These are phyloP conservation scores for Cataglyphis albicans DNA, from an alignment of 2,888 invertebrate species.

Conservation along the genomic window DNA sequence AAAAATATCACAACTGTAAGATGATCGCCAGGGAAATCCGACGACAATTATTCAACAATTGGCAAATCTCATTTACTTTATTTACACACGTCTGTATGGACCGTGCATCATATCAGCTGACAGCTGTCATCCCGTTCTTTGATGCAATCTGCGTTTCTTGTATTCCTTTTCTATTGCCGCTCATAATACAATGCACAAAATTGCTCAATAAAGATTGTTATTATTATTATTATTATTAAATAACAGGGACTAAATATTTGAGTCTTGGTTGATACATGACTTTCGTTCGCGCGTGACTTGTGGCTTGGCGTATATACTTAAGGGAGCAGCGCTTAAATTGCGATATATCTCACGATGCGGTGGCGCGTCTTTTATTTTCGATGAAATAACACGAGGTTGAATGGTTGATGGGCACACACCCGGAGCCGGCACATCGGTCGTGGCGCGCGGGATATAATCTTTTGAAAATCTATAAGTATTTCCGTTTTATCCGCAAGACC, in stretches of 20 bases:
- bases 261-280: slow-evolving; percentile 9
- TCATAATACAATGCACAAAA: too few species aligned
- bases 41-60: neutral
- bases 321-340: neutral
- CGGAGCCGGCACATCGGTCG: neutral
- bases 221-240: too few species aligned
- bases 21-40: neutral
- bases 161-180: too few species aligned
- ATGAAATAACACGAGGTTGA: slow-evolving; percentile 24
- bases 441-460: slow-evolving; percentile 21
- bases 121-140: too few species aligned
- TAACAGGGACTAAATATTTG: neutral
- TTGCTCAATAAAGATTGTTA: too few species aligned
- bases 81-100: too few species aligned
- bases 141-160: too few species aligned
- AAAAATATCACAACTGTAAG: slow-evolving; percentile 8
- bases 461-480: slow-evolving; percentile 41
- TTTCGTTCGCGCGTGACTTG: slow-evolving; percentile 37
- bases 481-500: slow-evolving; percentile 26
- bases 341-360: slow-evolving; percentile 14
- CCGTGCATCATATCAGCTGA: too few species aligned
- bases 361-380: neutral
- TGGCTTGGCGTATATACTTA: neutral
- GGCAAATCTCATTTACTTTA: neutral
- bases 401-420: slow-evolving; percentile 18